phyloP scores from a whole-genome alignment of 2,888 invertebrate species.

The Cheilosia grossa region DNA sequence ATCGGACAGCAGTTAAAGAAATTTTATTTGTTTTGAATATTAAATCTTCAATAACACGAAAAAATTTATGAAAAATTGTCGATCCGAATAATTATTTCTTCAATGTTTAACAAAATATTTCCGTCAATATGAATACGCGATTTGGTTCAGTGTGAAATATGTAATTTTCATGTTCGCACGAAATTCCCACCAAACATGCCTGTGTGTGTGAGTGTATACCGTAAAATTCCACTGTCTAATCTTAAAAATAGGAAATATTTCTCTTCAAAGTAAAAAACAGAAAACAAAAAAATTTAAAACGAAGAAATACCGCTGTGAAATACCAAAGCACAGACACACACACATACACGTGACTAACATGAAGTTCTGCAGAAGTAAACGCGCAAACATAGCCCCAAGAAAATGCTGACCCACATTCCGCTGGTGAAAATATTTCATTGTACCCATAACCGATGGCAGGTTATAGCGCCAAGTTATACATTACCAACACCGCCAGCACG shows the following conservation, averaged over 20 bases:
- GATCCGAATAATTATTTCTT: too few species aligned
- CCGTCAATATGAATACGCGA: too few species aligned
- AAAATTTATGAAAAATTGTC: too few species aligned
- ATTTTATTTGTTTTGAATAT: too few species aligned
- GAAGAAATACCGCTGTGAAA: constrained; percentile 60
- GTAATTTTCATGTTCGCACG: neutral
- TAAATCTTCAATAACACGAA: too few species aligned
- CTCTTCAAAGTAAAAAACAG: constrained; percentile 38
- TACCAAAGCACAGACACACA: constrained; percentile 16
- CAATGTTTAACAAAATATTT: too few species aligned
- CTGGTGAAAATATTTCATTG: constrained; percentile 73
- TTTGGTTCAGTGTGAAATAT: too few species aligned
- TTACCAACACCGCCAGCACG: constrained; percentile 61
- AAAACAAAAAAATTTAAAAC: neutral
- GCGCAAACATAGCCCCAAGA: constrained; percentile 67
- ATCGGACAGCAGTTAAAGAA: too few species aligned
- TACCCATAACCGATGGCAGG: constrained; percentile 74
- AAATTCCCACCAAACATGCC: constrained; percentile 11
- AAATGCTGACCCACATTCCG: constrained; percentile 74
- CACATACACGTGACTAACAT: constrained; percentile 1
- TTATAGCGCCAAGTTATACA: constrained; percentile 70
- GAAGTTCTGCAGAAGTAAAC: constrained; percentile 51
- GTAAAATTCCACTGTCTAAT: constrained; percentile 60
- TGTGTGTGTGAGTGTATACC: neutral
- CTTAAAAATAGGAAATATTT: constrained; percentile 63